Base-by-base conservation (phyloP, 2,888 invertebrate genomes). In the Amblyjoppa proteus region DNA sequence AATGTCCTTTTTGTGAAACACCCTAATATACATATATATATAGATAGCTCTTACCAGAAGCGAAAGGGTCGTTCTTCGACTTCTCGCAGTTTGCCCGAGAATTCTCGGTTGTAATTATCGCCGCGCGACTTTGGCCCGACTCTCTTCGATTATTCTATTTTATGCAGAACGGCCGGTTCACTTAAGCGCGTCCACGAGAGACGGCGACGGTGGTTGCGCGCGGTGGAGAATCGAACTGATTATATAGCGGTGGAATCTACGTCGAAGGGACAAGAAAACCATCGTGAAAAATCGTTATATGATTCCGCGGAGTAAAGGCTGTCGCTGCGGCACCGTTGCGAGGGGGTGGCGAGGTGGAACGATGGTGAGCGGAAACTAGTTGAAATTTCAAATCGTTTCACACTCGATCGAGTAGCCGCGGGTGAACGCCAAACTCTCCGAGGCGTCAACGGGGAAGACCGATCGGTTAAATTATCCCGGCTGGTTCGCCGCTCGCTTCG, bases 301-400 rank as follows among this genome's bases (percentile, higher is more conserved):
- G 61, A 61, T 61, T 61, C 16, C 61, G 53, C n/a, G 61, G 45
- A 13, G 68, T 7, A 38, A 38, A 38, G 38, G 38, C 38, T 38
- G 38, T 9, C 7, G 9, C 13, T 66, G 66, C 0, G 64, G 66
- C 64, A 45, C 11, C n/a, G 25, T 49, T 38, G 78, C n/a, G 45
- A 25, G 49, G 6, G 25, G 16, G 56, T 11, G 66, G 0, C 38
- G 38, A 38, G 9, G 6, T 38, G 38, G 38, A 4, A 34, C 34
- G 34, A 34, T 4, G 56, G 11, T 68, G 49, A 70, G 49, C 68
- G 64, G 81, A 74, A 77, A 79, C 71, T 87, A 73, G 82, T 84
- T 85, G 87, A 85, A 84, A 85, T 85, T 83, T 83, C 75, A 84
- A 86, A 87, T 87, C 75, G 84, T 88, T 89, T 87, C 79, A 85